phyloP scores from a whole-genome alignment of 1,140 invertebrate species.

The Macrotrachela quadricornifera region DNA sequence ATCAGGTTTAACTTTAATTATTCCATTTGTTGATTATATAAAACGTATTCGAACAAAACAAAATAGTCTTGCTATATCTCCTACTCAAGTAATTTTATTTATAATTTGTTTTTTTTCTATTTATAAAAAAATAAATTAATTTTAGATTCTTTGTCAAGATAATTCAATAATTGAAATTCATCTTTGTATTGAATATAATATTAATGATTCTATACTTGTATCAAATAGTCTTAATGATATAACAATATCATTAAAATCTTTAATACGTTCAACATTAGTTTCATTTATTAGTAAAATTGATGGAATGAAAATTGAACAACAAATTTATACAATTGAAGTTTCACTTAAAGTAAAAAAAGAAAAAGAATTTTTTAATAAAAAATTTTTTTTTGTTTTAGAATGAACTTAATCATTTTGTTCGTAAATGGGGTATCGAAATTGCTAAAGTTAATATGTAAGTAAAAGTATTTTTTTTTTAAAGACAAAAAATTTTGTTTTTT shows the following conservation, averaged over 20 bases:
- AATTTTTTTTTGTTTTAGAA: not conserved
- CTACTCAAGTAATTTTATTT: not conserved
- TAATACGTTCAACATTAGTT: not conserved
- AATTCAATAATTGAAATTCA: not conserved
- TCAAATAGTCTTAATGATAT: conserved; percentile 1
- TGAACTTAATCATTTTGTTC: not conserved
- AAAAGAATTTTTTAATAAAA: not conserved
- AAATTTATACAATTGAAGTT: not conserved
- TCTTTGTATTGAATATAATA: not conserved
- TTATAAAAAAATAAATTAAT: not conserved
- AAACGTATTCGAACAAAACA: not conserved
- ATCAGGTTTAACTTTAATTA: conserved; percentile 1
- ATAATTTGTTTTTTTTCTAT: not conserved
- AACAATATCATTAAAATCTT: not conserved
- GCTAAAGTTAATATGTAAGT: not conserved
- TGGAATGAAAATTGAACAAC: conserved; percentile 1
- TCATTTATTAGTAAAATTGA: conserved; percentile 1
- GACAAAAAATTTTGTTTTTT: not conserved
- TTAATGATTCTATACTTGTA: not conserved
- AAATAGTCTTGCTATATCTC: conserved; percentile 2
- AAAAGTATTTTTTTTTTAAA: not conserved
- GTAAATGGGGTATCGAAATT: conserved; percentile 7
- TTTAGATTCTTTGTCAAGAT: not conserved
- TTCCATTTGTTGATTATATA: conserved; percentile 3
- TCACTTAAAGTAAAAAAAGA: conserved; percentile 1